Percentiles rank a stretch among this genome's conserved stretches.
Evolutionary conservation across 2,888 invertebrate genomes (phyloP).

Genomic region (Parnassius glacialis): DNA sequence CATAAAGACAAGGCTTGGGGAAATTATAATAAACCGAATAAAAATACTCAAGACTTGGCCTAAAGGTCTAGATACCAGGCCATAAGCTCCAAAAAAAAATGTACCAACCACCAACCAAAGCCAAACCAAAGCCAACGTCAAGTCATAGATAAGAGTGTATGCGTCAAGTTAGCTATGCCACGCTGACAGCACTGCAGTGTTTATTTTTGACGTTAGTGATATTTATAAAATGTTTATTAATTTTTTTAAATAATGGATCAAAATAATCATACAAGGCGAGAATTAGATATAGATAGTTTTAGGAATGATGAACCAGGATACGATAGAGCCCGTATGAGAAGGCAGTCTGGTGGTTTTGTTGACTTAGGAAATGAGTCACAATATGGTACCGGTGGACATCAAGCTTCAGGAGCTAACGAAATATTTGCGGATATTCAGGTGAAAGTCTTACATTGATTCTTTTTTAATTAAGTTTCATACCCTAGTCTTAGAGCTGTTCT

Average conservation of each 20-base stretch:
- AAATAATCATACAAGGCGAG: slow-evolving; percentile 57
- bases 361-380: slow-evolving; percentile 88
- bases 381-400: slow-evolving; percentile 90
- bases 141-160: too few relatives aligned
- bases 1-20: too few relatives aligned
- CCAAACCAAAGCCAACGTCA: too few relatives aligned
- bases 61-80: too few relatives aligned
- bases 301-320: slow-evolving; percentile 70
- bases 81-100: too few relatives aligned
- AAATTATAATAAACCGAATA: too few relatives aligned
- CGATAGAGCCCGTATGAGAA: slow-evolving; percentile 77
- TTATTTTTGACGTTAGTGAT: slow-evolving; percentile 13
- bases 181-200: slow-evolving; percentile 11
- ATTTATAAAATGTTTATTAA: slow-evolving; percentile 28
- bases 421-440: slow-evolving; percentile 96
- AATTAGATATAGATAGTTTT: slow-evolving; percentile 70
- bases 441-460: background rate
- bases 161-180: background rate
- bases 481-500: background rate
- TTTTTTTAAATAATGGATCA: slow-evolving; percentile 54
- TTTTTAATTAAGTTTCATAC: background rate
- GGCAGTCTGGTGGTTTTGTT: slow-evolving; percentile 87
- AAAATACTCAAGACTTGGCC: too few relatives aligned
- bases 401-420: slow-evolving; percentile 93
- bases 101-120: too few relatives aligned